Base-by-base conservation (phyloP, 30 jellyfish, hydroid and myxozoan genomes). In the Mastigias papua region DNA sequence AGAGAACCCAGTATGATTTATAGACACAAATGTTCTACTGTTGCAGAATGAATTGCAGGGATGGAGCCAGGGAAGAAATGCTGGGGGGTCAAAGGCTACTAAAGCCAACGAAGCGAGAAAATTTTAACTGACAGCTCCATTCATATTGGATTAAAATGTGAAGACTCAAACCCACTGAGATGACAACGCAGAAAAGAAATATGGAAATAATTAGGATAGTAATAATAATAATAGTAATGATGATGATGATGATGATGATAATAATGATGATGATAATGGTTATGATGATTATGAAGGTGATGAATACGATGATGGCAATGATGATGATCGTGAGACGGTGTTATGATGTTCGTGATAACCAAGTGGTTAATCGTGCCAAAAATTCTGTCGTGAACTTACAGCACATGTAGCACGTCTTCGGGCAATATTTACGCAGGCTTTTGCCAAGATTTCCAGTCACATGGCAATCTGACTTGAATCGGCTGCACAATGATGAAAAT, bases 371-470 rank as follows among this genome's bases (percentile, higher is more conserved):
- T 58, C 28, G 21, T 20, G 26, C 3, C 28, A 25, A 2, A 27
- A 66, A 66, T 69, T 37, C 16, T 16, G 63, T 7, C 1, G 15
- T 1, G 63, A 37, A 90, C 97, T 90, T 76, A 90, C 97, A 90
- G 84, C 97, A 90, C 27, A 82, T 7, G 34, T 76, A 50, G 86
- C 97, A 90, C 0, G 97, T 71, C 42, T 46, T 76, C 13, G 86
- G 80, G 74, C 97, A 90, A 35, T 90, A 68, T 82, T 78, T 77
- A 28, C 84, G 82, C 54, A 90, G 78, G 33, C 94, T 80, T 35
- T 67, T 69, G 29, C 89, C 97, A 33, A 90, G 75, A 29, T 93
- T 77, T 64, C 92, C 97, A 11, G 48, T 29, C 4, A 34, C 84
- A 3, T 50, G 30, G 83, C 97, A 90, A 73, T 78, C 97, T 6